Conservation (phyloP, 1,140 invertebrate genomes). For the Copidosoma floridanum region DNA sequence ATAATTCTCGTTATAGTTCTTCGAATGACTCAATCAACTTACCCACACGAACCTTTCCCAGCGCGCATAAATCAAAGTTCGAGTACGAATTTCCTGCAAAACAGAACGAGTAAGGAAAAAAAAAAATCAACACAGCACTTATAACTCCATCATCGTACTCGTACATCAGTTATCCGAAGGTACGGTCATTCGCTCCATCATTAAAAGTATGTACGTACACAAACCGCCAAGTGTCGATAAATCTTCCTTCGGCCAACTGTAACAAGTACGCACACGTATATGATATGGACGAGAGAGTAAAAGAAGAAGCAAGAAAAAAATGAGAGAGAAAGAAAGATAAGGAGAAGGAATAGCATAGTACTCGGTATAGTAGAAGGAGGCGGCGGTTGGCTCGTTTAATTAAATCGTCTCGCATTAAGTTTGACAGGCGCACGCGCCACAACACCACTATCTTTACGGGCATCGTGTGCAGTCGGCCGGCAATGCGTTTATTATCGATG, state of each 20-base stretch:
- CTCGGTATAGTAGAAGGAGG: no score
- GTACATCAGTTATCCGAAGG: no score
- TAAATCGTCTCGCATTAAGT: slow-evolving; percentile 19
- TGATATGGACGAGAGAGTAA: not conserved
- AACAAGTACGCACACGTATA: no score
- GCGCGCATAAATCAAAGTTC: no score
- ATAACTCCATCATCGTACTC: slow-evolving; percentile 1
- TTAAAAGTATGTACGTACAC: slow-evolving; percentile 6
- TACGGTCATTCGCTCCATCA: not conserved
- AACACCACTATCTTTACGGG: slow-evolving; percentile 1
- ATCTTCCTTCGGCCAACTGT: no score
- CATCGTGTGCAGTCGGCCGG: slow-evolving; percentile 5
- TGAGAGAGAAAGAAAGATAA: not conserved
- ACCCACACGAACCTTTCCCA: no score
- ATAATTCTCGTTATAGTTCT: no score
- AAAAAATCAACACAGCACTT: not conserved
- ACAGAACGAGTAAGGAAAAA: not conserved
- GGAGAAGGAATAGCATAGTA: no score
- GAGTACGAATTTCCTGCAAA: no score
- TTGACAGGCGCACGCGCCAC: no score
- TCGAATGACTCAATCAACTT: no score
- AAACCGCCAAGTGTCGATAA: slow-evolving; percentile 15
- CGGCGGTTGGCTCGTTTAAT: slow-evolving; percentile 6
- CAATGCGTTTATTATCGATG: not conserved
- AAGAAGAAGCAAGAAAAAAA: no score